A percentile compares a stretch with the other conserved stretches of the same genome.
Evolutionary conservation across 2,888 invertebrate genomes (phyloP).

Genomic region (Acanthosepion pharaonis): DNA sequence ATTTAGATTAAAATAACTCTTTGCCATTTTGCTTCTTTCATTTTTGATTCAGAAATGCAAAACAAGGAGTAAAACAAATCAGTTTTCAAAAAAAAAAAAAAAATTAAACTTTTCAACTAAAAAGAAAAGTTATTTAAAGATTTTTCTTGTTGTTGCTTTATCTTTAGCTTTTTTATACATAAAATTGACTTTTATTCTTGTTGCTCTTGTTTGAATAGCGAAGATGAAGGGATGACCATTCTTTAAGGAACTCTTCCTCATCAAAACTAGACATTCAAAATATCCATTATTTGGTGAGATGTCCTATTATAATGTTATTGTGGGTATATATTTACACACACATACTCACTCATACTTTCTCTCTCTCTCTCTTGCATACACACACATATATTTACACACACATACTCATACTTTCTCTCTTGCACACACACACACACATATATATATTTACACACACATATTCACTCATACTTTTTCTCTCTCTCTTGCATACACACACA

Average conservation of each 20-base stretch:
- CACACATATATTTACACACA: background rate
- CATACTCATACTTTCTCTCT: too few species aligned
- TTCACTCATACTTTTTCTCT: too few species aligned
- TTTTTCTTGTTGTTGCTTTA: background rate
- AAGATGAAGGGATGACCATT: background rate
- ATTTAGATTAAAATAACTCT: background rate
- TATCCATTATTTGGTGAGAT: background rate
- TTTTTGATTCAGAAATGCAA: background rate
- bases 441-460: constrained; percentile 36
- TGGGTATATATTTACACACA: background rate
- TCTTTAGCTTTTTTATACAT: background rate
- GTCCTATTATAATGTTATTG: background rate
- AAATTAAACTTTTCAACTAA: background rate
- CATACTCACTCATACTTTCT: background rate
- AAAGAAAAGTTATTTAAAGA: background rate
- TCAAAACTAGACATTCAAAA: background rate
- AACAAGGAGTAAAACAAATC: background rate
- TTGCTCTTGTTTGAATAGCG: background rate
- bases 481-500: background rate
- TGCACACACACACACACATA: too few species aligned
- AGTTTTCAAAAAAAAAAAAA: background rate
- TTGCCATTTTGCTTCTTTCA: background rate
- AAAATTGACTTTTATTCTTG: background rate
- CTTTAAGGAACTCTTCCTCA: background rate
- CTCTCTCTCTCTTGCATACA: background rate